Evolutionary conservation across 2,113 vertebrate species (phyloP).

Genomic region (Tragelaphus buxtoni): DNA sequence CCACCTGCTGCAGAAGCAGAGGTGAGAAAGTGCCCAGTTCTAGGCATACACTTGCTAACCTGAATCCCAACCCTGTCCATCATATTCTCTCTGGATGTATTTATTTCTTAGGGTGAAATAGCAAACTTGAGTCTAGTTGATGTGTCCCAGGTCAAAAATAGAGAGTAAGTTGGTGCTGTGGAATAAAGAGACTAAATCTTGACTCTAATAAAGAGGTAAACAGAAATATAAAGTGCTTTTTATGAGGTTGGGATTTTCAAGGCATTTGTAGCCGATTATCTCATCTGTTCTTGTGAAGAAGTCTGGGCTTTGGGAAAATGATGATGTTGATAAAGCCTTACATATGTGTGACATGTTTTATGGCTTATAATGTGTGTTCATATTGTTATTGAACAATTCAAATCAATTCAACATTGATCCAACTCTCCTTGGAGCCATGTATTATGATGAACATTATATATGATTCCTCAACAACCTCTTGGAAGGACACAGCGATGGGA

Average conservation of each 20-base stretch:
- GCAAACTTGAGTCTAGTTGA: neutral
- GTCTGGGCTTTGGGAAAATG: neutral
- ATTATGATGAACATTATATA: neutral
- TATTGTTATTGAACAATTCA: neutral
- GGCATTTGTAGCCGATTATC: neutral
- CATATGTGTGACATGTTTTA: too few species aligned
- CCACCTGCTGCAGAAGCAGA: neutral
- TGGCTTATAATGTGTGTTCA: neutral
- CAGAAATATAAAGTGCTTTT: neutral
- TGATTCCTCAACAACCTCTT: neutral
- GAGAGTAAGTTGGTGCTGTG: neutral
- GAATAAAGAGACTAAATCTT: neutral
- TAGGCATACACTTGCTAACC: neutral
- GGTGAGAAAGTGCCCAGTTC: neutral
- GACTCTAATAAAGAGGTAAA: neutral
- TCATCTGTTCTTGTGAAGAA: neutral
- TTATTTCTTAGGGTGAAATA: conserved; percentile 4
- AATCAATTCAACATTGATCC: neutral
- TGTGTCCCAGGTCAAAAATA: neutral
- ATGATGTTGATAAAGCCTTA: neutral
- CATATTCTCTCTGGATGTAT: neutral
- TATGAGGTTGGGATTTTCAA: neutral
- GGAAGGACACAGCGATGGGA: neutral
- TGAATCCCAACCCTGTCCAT: neutral
- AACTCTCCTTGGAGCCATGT: neutral